Conservation (phyloP, 2,888 invertebrate species). For the Heteropelma amictum region DNA sequence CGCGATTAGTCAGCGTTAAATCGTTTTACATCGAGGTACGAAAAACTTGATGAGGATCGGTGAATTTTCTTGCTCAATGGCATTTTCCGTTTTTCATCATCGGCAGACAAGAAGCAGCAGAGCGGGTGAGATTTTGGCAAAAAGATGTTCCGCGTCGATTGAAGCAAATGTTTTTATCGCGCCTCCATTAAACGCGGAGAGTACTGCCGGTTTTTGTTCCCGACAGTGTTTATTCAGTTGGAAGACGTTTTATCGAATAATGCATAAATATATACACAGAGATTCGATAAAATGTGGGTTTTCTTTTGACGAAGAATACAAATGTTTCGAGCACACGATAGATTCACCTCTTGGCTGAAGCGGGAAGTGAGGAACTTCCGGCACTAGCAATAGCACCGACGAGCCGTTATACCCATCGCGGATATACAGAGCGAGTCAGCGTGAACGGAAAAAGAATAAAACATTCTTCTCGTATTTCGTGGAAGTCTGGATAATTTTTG, state of each 20-base stretch:
- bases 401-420: not conserved
- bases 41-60: conserved; percentile 29
- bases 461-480: conserved; percentile 39
- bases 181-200: not conserved
- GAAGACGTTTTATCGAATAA: conserved; percentile 7
- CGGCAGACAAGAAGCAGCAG: conserved; percentile 7
- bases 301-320: not conserved
- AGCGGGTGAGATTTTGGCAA: not conserved
- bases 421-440: not conserved
- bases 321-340: conserved; percentile 16
- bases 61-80: conserved; percentile 29
- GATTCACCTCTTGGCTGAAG: conserved; percentile 17
- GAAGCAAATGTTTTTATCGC: conserved; percentile 4
- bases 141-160: not conserved
- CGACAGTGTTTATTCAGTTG: conserved; percentile 28
- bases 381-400: not conserved
- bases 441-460: not conserved
- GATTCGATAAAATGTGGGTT: not conserved
- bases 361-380: conserved; percentile 13
- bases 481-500: conserved; percentile 30
- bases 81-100: conserved; percentile 22
- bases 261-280: not conserved
- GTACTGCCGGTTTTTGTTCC: not conserved
- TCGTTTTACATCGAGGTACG: conserved; percentile 26
- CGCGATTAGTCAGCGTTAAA: conserved; percentile 22